phyloP scores from a whole-genome alignment of 1,140 invertebrate genomes.

The Microplitis mediator region DNA sequence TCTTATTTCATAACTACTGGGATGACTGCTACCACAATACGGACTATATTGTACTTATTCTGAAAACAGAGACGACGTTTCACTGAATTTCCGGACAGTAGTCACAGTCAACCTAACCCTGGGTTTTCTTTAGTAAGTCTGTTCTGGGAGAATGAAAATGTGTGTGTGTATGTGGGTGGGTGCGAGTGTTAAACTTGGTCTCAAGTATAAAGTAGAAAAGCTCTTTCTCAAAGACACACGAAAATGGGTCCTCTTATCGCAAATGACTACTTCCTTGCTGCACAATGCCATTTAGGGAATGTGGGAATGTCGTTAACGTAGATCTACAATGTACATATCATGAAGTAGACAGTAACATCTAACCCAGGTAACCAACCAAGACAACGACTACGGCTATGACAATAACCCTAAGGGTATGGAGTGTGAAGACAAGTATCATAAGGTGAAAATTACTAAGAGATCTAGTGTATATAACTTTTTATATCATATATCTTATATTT shows the following conservation, averaged over 20 bases:
- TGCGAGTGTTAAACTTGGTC: background rate
- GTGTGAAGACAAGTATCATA: background rate
- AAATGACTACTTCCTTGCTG: slow-evolving; percentile 57
- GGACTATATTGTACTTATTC: no score
- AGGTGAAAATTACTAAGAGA: background rate
- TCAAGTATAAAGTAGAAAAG: background rate
- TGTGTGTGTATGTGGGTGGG: background rate
- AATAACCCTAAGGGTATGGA: slow-evolving; percentile 5
- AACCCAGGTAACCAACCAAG: background rate
- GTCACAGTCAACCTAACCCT: no score
- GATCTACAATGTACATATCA: slow-evolving; percentile 2
- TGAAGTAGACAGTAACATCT: background rate
- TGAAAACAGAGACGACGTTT: no score
- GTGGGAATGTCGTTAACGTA: slow-evolving; percentile 39
- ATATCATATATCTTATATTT: background rate
- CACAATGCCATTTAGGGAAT: slow-evolving; percentile 54
- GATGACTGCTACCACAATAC: no score
- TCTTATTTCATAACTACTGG: no score
- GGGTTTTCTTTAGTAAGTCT: no score
- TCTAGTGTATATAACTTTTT: background rate
- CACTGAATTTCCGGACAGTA: no score
- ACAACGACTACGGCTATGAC: background rate
- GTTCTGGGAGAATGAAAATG: background rate
- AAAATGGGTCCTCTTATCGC: slow-evolving; percentile 53
- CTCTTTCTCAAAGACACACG: slow-evolving; percentile 33